Conservation (phyloP, 1,140 invertebrate genomes). For the Homarus americanus region DNA sequence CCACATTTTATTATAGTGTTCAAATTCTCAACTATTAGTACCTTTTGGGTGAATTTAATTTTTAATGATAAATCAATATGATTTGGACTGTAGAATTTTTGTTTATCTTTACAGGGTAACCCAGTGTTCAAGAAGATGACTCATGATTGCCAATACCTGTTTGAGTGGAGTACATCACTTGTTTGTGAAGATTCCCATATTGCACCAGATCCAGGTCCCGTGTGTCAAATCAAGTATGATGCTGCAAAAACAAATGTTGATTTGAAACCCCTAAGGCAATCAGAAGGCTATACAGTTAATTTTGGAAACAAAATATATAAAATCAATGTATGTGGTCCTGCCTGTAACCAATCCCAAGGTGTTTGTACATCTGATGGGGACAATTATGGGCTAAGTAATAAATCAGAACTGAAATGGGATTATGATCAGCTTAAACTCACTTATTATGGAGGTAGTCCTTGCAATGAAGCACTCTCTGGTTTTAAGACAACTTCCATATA, state of each 20-base stretch:
- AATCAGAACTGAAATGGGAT: constrained; percentile 63
- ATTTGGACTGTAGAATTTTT: too few relatives aligned
- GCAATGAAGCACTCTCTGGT: constrained; percentile 45
- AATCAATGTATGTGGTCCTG: constrained; percentile 68
- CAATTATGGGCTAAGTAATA: constrained; percentile 60
- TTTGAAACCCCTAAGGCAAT: constrained; percentile 50
- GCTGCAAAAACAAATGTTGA: constrained; percentile 66
- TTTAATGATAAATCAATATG: too few relatives aligned
- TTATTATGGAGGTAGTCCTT: constrained; percentile 61
- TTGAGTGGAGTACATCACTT: constrained; percentile 69
- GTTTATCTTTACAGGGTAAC: constrained; percentile 50
- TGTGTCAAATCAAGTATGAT: constrained; percentile 66
- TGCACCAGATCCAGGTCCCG: constrained; percentile 15
- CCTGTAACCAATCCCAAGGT: constrained; percentile 54
- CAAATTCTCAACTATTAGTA: too few relatives aligned
- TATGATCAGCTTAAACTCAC: constrained; percentile 45
- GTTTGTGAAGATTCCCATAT: constrained; percentile 42
- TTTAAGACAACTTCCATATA: constrained; percentile 51
- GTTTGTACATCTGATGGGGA: constrained; percentile 51
- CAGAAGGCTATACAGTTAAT: constrained; percentile 54
- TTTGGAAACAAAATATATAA: constrained; percentile 47
- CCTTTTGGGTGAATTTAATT: too few relatives aligned
- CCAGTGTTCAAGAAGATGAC: constrained; percentile 63
- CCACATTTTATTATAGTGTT: too few relatives aligned
- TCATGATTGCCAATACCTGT: constrained; percentile 72